These are phyloP conservation scores for Andrena trimmerana DNA, from an alignment of 2,888 invertebrate genomes.

Conservation along the genomic window DNA sequence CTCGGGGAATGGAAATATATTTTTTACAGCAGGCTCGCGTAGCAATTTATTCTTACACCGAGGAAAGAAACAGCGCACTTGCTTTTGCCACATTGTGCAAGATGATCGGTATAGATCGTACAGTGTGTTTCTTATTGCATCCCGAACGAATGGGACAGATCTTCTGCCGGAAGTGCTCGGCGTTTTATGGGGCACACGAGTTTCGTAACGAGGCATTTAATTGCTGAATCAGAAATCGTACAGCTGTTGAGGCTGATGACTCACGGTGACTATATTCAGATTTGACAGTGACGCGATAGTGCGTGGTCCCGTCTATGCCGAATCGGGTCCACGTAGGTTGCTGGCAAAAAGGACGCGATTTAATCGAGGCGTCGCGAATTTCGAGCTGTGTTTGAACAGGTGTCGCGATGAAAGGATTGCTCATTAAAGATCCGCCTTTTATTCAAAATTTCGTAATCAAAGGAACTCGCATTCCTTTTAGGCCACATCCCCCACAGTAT, in stretches of 20 bases:
- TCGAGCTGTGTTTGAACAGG: slow-evolving; percentile 18
- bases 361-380: not conserved
- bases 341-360: slow-evolving; percentile 4
- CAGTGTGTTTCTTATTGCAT: not conserved
- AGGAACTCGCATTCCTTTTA: not conserved
- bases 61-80: too few relatives aligned
- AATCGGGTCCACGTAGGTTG: slow-evolving; percentile 42
- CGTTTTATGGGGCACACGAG: slow-evolving; percentile 15
- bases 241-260: slow-evolving; percentile 52
- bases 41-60: too few relatives aligned
- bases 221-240: slow-evolving; percentile 67
- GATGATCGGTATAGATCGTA: too few relatives aligned
- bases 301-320: slow-evolving; percentile 19
- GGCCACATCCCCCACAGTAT: too few relatives aligned
- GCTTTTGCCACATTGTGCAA: too few relatives aligned
- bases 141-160: slow-evolving; percentile 15
- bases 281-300: slow-evolving; percentile 59
- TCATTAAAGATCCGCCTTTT: not conserved
- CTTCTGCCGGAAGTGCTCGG: slow-evolving; percentile 39
- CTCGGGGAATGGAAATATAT: too few relatives aligned
- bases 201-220: slow-evolving; percentile 53
- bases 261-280: slow-evolving; percentile 56
- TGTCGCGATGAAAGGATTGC: not conserved
- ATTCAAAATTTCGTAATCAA: not conserved
- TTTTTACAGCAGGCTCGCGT: too few relatives aligned